Percentiles rank a stretch among this genome's conserved stretches.
Evolutionary conservation across 2,797 vertebrate genomes (phyloP).

Genomic region (Neosalanx taihuensis): DNA sequence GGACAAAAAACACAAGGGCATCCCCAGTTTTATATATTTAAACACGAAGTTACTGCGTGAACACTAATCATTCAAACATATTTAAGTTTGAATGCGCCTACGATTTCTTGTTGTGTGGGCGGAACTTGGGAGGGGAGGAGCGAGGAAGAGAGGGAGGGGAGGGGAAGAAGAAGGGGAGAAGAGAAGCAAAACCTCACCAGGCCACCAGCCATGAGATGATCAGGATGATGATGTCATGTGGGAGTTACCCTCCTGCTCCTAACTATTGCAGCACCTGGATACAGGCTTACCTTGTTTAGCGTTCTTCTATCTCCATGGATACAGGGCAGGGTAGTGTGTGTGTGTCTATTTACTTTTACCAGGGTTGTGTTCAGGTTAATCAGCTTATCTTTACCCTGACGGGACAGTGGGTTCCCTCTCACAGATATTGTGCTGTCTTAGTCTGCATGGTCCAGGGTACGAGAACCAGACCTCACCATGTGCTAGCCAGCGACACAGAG

Average conservation of each 20-base stretch:
- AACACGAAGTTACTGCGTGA: too few relatives aligned
- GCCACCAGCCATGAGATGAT: not conserved
- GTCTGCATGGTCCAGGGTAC: not conserved
- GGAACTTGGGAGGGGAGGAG: too few relatives aligned
- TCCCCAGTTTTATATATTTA: too few relatives aligned
- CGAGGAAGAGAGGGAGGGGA: not conserved
- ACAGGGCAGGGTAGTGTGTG: constrained; percentile 4
- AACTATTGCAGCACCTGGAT: constrained; percentile 7
- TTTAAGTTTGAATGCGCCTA: too few relatives aligned
- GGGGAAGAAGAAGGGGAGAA: not conserved
- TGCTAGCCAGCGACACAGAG: not conserved
- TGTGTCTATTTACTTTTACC: not conserved
- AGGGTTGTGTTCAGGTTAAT: not conserved
- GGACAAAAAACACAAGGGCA: too few relatives aligned
- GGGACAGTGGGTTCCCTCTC: not conserved
- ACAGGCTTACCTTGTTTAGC: constrained; percentile 1
- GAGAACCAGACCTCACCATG: not conserved
- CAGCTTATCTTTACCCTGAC: not conserved
- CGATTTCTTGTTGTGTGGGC: too few relatives aligned
- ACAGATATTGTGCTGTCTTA: not conserved
- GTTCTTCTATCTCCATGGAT: not conserved
- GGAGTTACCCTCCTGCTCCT: constrained; percentile 2
- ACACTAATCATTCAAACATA: too few relatives aligned
- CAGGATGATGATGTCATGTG: not conserved
- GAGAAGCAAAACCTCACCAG: not conserved